Conservation (phyloP, 2,113 vertebrate genomes). For the Cynocephalus volans region DNA sequence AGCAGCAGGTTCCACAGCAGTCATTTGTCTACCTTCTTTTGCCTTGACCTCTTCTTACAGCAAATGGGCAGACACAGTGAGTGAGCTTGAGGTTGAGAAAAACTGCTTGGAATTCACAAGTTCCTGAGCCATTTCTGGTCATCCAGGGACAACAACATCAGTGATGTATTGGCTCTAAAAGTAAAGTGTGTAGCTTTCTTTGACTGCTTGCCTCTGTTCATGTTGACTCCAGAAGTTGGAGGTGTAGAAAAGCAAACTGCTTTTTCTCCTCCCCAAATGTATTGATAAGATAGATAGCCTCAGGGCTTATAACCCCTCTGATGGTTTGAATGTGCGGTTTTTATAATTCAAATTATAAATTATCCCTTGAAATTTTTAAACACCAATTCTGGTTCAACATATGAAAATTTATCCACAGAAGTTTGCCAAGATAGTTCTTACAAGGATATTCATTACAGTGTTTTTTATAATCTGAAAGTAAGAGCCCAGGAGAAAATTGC, state of each 20-base stretch:
- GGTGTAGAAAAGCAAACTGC: neutral
- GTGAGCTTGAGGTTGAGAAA: constrained; percentile 13
- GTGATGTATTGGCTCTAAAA: constrained; percentile 26
- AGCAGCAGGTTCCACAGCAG: neutral
- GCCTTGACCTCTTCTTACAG: neutral
- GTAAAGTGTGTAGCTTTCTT: neutral
- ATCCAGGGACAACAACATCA: constrained; percentile 42
- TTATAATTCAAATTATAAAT: neutral
- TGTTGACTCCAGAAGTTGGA: neutral
- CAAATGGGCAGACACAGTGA: neutral
- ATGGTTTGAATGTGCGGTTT: neutral
- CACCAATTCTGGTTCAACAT: neutral
- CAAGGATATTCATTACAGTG: neutral
- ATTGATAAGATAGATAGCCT: neutral
- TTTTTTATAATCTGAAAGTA: constrained; percentile 29
- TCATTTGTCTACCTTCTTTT: neutral
- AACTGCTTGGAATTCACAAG: constrained; percentile 18
- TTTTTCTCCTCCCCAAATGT: neutral
- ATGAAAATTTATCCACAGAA: neutral
- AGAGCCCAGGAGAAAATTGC: neutral
- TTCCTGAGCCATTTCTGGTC: constrained; percentile 58
- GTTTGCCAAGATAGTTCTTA: neutral
- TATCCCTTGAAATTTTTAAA: constrained; percentile 13
- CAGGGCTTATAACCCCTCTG: neutral
- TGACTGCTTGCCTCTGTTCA: neutral